phyloP scores from a whole-genome alignment of 1,140 invertebrate genomes.

The Aphaenogaster rudis region DNA sequence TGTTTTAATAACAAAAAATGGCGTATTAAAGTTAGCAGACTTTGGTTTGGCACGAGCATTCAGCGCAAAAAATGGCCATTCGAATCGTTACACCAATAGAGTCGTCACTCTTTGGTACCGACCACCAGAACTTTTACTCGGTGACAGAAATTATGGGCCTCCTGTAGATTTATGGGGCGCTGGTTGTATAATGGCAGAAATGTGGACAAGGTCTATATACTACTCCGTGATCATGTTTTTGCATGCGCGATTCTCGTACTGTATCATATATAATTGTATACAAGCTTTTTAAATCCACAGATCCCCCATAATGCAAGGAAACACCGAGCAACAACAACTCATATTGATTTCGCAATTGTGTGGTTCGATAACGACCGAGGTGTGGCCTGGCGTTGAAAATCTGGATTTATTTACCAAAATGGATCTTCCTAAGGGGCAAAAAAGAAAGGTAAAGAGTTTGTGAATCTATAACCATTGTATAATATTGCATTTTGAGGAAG shows the following conservation, averaged over 20 bases:
- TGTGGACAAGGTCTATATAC: constrained; percentile 96
- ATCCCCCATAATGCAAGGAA: constrained; percentile 95
- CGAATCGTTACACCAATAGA: constrained; percentile 98
- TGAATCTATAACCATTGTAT: background rate
- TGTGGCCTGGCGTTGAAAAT: constrained; percentile 98
- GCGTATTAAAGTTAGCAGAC: constrained; percentile 97
- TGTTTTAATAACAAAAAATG: constrained; percentile 98
- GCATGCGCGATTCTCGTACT: background rate
- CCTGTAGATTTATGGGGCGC: constrained; percentile 99
- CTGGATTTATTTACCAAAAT: constrained; percentile 97
- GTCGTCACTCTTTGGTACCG: constrained; percentile 99
- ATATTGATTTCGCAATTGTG: constrained; percentile 98
- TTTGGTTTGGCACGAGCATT: constrained; percentile 97
- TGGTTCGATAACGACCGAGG: constrained; percentile 97
- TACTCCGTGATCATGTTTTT: constrained; percentile 46
- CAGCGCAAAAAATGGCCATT: constrained; percentile 95
- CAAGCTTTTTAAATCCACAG: constrained; percentile 65
- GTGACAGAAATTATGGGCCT: constrained; percentile 98
- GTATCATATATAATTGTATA: background rate
- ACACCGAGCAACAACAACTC: constrained; percentile 98
- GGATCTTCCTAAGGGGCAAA: constrained; percentile 96
- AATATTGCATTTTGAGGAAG: background rate
- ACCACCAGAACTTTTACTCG: constrained; percentile 95
- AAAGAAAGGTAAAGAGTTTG: constrained; percentile 90
- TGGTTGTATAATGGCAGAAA: constrained; percentile 99